Percentiles rank a stretch among this genome's conserved stretches.
phyloP scores from a whole-genome alignment of 2,888 invertebrate species.

The Cataglyphis livida region DNA sequence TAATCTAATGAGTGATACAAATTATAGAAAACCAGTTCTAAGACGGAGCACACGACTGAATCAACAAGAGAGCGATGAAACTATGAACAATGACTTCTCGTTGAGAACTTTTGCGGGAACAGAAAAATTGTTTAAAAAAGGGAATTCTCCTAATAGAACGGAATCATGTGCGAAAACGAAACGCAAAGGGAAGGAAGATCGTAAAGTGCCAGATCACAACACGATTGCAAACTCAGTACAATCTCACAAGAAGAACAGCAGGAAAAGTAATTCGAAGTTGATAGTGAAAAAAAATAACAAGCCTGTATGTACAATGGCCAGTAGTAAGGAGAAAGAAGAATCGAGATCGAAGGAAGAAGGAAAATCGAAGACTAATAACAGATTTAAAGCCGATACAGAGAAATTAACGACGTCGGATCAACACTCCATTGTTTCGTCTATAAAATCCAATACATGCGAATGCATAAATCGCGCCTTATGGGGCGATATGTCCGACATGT shows the following conservation, averaged over 20 bases:
- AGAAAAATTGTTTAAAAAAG: slow-evolving; percentile 64
- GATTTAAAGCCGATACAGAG: slow-evolving; percentile 59
- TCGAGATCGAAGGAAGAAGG: slow-evolving; percentile 62
- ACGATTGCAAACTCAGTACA: slow-evolving; percentile 46
- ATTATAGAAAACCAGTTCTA: slow-evolving; percentile 74
- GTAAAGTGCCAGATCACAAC: slow-evolving; percentile 73
- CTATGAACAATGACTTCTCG: slow-evolving; percentile 65
- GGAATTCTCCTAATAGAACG: slow-evolving; percentile 58
- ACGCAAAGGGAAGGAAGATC: slow-evolving; percentile 75
- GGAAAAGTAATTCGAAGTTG: slow-evolving; percentile 74
- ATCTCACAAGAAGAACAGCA: slow-evolving; percentile 67
- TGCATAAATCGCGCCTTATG: slow-evolving; percentile 83
- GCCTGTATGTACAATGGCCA: slow-evolving; percentile 56
- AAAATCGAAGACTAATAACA: slow-evolving; percentile 59
- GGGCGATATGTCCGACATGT: slow-evolving; percentile 84
- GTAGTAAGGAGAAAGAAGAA: slow-evolving; percentile 66
- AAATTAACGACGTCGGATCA: slow-evolving; percentile 58
- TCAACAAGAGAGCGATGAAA: slow-evolving; percentile 80
- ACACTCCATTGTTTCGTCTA: slow-evolving; percentile 34
- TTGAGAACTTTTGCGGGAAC: slow-evolving; percentile 17
- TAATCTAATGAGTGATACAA: slow-evolving; percentile 55
- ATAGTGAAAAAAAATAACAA: slow-evolving; percentile 64
- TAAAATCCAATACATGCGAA: slow-evolving; percentile 76
- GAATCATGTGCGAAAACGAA: slow-evolving; percentile 62
- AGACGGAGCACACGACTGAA: slow-evolving; percentile 82